Percentiles rank a stretch among this genome's conserved stretches.
These are phyloP conservation scores for Automeris io DNA, from an alignment of 2,888 invertebrate species.

Conservation along the genomic window DNA sequence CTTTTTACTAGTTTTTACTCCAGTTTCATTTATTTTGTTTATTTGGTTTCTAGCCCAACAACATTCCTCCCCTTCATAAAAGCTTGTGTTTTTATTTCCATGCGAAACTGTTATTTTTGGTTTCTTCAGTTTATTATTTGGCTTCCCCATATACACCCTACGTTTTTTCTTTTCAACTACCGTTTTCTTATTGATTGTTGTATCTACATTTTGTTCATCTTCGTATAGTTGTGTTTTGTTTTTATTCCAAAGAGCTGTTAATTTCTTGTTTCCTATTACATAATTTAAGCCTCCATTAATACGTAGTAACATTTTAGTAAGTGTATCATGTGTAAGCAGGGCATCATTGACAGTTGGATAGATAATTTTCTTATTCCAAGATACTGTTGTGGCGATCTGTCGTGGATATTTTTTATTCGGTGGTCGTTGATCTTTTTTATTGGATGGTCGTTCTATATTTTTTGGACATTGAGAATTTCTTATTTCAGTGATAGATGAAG, in stretches of 20 bases:
- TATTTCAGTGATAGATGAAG: too few species aligned
- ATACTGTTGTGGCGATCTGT: not conserved
- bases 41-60: constrained; percentile 39
- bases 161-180: not conserved
- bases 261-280: constrained; percentile 9
- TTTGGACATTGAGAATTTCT: too few species aligned
- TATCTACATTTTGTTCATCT: not conserved
- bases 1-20: too few species aligned
- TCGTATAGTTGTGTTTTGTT: constrained; percentile 10
- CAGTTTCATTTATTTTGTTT: constrained; percentile 11
- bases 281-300: constrained; percentile 18
- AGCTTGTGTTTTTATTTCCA: constrained; percentile 3
- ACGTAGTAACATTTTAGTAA: constrained; percentile 49
- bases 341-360: constrained; percentile 19
- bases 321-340: constrained; percentile 41
- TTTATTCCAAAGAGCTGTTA: constrained; percentile 1
- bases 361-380: constrained; percentile 1
- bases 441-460: too few species aligned
- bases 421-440: not conserved
- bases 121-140: not conserved
- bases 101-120: constrained; percentile 2
- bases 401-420: not conserved
- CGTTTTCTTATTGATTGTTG: not conserved
- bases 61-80: constrained; percentile 21
- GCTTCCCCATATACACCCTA: not conserved